Base-by-base conservation (phyloP, 2,888 invertebrate genomes). In the Pecten maximus region DNA sequence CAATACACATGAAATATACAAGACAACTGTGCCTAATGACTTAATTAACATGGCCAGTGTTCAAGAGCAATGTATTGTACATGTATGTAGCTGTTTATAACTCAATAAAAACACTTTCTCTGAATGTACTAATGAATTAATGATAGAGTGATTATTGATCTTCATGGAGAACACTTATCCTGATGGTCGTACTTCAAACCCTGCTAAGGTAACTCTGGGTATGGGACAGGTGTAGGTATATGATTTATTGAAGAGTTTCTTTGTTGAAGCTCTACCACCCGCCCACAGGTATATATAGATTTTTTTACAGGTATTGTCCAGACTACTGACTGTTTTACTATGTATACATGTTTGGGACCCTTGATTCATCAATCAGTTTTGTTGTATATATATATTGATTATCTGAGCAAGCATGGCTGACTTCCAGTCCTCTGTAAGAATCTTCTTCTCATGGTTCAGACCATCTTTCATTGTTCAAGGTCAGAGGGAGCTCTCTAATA, bases 331-430 rank as follows among this genome's bases (percentile, higher is more conserved):
- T 23, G 8, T 74, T 74, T 28, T 28, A 74, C 28, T 74, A 12
- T 74, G 6, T 74, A 74, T 28, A 35, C 35, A 28, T 74, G 74
- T 74, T 74, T 74, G 74, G 74, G 1, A 0, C 35, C 74, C 16
- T 74, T 74, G 74, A 74, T 74, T 74, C 74, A 74, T 74, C 74
- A 74, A 74, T 74, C 74, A 35, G 35, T 28, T 35, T 74, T 74
- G 74, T 74, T 74, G 35, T 35, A 10, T 10, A 35, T 35, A 74
- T 74, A 35, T 35, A 74, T 74, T 74, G 74, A 74, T 74, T 74
- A 8, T 28, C 74, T 35, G 74, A 35, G 74, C 74, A 6, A 74
- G 35, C 35, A 74, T 35, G 74, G 74, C 35, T 28, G 74, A 12
- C 28, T 74, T 10, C 0, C 35, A 35, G 4, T 74, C 74, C 74